Base-by-base conservation (phyloP, 2,888 invertebrate genomes). In the Venusia cambrica region DNA sequence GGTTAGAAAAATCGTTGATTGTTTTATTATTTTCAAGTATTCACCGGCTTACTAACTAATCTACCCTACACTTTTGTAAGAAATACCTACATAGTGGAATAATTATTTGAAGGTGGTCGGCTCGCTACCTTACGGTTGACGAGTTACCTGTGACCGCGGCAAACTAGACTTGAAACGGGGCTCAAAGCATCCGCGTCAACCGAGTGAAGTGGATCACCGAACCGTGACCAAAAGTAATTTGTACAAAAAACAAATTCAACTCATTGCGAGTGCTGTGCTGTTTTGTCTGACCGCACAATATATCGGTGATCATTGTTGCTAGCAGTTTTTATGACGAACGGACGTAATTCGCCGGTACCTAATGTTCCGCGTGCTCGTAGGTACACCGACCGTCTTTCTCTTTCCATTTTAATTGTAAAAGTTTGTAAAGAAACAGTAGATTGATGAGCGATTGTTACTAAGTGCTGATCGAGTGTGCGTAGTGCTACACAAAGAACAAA, bases 141-240 rank as follows among this genome's bases (percentile, higher is more conserved):
- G 65, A 63, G 57, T 21, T 22, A 19, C 40, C 38, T 65, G 57
- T 64, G 61, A 60, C 62, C 59, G 62, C 54, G 60, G 54, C 46
- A 59, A 54, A 51, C 52, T 62, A 57, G 60, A 60, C 54, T 50
- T 53, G 54, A 62, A n/a, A 55, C 64, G 70, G 64, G 64, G 65
- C 62, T 65, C 72, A 64, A 57, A 66, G 62, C 63, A n/a, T n/a
- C n/a, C n/a, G 48, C 51, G 38, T 48, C 60, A 50, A 57, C 53
- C 48, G 71, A 71, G 69, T 73, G 77, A 73, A 78, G 81, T 80
- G 69, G 76, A 69, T 73, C 80, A 81, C 62, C 83, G 78, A 74
- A 85, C 78, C 85, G 85, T 74, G 73, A 85, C 87, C 79, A 83
- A 81, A 84, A 80, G 78, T 81, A 84, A 87, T 84, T 84, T 85